phyloP scores from a whole-genome alignment of 2,113 vertebrate species.

The Anoura caudifer region DNA sequence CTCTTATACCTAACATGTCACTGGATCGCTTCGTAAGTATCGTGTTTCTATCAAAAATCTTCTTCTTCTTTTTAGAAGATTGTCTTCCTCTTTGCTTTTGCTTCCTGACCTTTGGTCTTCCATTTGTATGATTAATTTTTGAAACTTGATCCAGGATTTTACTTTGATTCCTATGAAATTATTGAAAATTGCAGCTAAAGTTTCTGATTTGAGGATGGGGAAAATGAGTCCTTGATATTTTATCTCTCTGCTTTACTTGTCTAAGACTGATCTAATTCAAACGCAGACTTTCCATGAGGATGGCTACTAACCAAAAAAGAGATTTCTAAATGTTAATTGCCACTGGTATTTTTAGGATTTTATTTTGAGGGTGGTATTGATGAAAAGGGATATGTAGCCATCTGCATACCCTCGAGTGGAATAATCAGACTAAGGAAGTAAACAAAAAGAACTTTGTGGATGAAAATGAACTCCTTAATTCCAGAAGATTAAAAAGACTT shows the following conservation, averaged over 20 bases:
- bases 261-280: conserved; percentile 36
- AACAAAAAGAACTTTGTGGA: conserved; percentile 68
- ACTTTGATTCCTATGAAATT: neutral
- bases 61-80: too few species aligned
- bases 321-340: conserved; percentile 57
- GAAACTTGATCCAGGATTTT: neutral
- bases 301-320: conserved; percentile 39
- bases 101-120: neutral
- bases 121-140: neutral
- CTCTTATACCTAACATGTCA: neutral
- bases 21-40: neutral
- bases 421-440: conserved; percentile 28
- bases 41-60: neutral
- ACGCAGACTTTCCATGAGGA: conserved; percentile 43
- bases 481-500: conserved; percentile 62
- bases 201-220: neutral
- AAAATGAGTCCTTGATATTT: neutral
- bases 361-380: conserved; percentile 65
- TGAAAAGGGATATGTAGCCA: conserved; percentile 15
- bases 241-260: neutral
- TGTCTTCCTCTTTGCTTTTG: neutral
- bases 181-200: neutral
- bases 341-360: conserved; percentile 68
- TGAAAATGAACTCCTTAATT: conserved; percentile 50
- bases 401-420: conserved; percentile 52